These are phyloP conservation scores for Heterodera schachtii DNA, from an alignment of 1,140 invertebrate genomes.

Conservation along the genomic window DNA sequence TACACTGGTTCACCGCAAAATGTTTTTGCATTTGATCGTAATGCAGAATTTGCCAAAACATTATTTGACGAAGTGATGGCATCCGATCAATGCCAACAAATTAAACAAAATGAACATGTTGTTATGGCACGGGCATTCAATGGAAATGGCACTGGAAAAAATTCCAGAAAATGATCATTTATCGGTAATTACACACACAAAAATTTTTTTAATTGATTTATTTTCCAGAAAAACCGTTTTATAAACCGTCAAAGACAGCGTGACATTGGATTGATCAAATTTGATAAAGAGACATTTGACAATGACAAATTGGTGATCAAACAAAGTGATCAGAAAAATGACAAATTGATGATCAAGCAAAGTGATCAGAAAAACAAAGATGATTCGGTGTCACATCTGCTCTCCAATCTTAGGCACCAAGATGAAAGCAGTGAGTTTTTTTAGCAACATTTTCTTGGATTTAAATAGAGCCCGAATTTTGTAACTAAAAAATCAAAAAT, in stretches of 20 bases:
- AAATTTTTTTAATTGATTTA: too few species aligned
- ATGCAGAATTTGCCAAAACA: conserved; percentile 55
- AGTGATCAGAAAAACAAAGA: neutral
- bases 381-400: neutral
- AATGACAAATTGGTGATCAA: neutral
- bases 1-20: conserved; percentile 50
- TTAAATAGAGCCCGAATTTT: neutral
- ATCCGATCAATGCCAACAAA: conserved; percentile 34
- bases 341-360: neutral
- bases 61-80: conserved; percentile 36
- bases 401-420: neutral
- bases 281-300: conserved; percentile 29
- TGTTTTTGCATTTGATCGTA: conserved; percentile 53
- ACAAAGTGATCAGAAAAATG: neutral
- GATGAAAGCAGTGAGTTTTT: neutral
- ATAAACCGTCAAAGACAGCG: neutral
- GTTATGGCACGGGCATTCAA: neutral
- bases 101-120: neutral
- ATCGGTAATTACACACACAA: neutral
- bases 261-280: conserved; percentile 15
- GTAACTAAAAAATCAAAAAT: neutral
- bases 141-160: conserved; percentile 4
- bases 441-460: neutral
- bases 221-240: conserved; percentile 3
- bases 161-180: neutral